phyloP scores from a whole-genome alignment of 2,888 invertebrate species.

The Drosophila mercatorum region DNA sequence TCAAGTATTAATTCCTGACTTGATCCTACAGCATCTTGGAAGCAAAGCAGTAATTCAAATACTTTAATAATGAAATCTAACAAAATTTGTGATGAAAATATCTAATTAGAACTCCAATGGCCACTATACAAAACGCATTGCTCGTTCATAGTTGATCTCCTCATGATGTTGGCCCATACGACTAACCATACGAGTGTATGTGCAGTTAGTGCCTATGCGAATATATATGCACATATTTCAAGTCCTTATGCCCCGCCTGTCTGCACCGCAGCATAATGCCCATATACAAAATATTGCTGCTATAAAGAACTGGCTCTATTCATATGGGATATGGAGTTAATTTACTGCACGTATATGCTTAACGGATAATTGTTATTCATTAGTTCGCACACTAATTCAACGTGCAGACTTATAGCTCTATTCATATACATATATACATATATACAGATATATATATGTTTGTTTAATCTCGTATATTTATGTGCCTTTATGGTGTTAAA shows the following conservation, averaged over 20 bases:
- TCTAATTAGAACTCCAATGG: no score
- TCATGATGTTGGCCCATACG: not conserved
- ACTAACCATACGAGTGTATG: no score
- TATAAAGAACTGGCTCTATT: not conserved
- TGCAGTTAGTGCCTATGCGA: no score
- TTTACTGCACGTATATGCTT: slow-evolving; percentile 19
- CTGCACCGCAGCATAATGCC: not conserved
- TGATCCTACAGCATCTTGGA: no score
- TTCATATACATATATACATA: not conserved
- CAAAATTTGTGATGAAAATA: no score
- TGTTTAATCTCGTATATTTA: slow-evolving; percentile 17
- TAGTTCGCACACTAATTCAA: slow-evolving; percentile 29
- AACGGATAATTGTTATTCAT: slow-evolving; percentile 42
- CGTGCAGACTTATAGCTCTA: not conserved
- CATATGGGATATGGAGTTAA: not conserved
- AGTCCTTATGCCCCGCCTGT: not conserved
- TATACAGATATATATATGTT: not conserved
- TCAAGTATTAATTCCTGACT: no score
- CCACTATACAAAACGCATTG: no score
- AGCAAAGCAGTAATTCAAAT: no score
- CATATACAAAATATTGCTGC: not conserved
- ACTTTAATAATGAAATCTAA: no score
- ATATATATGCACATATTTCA: not conserved
- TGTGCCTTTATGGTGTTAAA: slow-evolving; percentile 36
- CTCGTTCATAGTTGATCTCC: not conserved